These are phyloP conservation scores for Himalopsyche tibetana DNA, from an alignment of 2,888 invertebrate genomes.

Conservation along the genomic window DNA sequence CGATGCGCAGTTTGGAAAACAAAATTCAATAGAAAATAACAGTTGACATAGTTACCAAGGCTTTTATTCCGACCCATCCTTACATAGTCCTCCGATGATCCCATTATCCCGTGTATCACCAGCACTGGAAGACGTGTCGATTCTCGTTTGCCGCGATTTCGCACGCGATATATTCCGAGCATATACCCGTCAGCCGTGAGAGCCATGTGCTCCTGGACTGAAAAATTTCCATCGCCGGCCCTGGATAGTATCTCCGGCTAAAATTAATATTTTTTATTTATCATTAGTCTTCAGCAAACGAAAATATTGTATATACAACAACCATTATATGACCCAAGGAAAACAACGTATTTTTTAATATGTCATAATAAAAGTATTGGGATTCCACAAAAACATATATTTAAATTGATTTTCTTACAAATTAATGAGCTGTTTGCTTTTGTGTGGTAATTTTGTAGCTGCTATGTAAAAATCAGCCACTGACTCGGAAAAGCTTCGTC, in stretches of 20 bases:
- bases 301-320: not conserved
- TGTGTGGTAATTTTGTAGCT: too few relatives aligned
- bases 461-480: too few relatives aligned
- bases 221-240: slow-evolving; percentile 73
- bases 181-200: slow-evolving; percentile 80
- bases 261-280: slow-evolving; percentile 57
- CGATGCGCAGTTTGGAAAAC: too few relatives aligned
- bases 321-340: too few relatives aligned
- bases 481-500: too few relatives aligned
- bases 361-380: too few relatives aligned
- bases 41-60: slow-evolving; percentile 51
- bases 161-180: slow-evolving; percentile 79
- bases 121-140: slow-evolving; percentile 56
- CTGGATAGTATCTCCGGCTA: slow-evolving; percentile 75
- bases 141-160: not conserved
- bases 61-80: slow-evolving; percentile 60
- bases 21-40: not conserved
- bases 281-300: not conserved
- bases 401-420: too few relatives aligned
- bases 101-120: slow-evolving; percentile 61
- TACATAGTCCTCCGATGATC: slow-evolving; percentile 59
- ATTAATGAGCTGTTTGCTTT: too few relatives aligned
- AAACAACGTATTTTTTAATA: too few relatives aligned
- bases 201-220: slow-evolving; percentile 74
- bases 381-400: too few relatives aligned